A percentile compares a stretch with the other conserved stretches of the same genome.
phyloP scores from a whole-genome alignment of 2,113 vertebrate genomes.

The Pituophis catenifer region DNA sequence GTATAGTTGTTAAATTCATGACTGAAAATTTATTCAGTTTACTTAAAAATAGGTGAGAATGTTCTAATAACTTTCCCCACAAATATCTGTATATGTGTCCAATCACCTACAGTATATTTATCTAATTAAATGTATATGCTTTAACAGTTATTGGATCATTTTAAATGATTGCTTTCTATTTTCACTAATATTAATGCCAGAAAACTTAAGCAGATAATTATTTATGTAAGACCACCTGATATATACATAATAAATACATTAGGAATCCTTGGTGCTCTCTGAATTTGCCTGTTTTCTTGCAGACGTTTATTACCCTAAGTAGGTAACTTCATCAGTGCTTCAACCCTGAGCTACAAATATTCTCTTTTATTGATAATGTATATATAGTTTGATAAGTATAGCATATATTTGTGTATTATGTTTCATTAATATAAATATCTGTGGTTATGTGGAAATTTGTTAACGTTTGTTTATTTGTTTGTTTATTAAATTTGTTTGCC shows the following conservation, averaged over 20 bases:
- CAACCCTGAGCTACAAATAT: too few relatives aligned
- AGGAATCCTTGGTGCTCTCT: too few relatives aligned
- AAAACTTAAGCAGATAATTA: not conserved
- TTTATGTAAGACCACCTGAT: not conserved
- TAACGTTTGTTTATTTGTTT: not conserved
- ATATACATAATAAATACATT: not conserved
- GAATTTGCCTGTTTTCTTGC: too few relatives aligned
- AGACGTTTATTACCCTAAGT: too few relatives aligned
- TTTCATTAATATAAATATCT: not conserved
- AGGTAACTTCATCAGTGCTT: too few relatives aligned
- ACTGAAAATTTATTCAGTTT: too few relatives aligned
- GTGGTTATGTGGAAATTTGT: not conserved
- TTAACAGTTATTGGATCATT: not conserved
- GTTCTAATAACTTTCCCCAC: not conserved
- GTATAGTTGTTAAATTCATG: not conserved
- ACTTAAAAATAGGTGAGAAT: too few relatives aligned
- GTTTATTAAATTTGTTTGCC: not conserved
- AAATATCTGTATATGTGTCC: not conserved
- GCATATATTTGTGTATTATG: not conserved
- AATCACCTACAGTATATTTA: not conserved
- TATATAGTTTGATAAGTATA: not conserved
- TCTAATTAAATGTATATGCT: not conserved
- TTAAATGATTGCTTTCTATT: not conserved
- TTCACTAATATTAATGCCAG: not conserved
- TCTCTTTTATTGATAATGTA: not conserved